A percentile compares a stretch with the other conserved stretches of the same genome.
Evolutionary conservation across 35 echinoderm and acorn worm species (phyloP).

Genomic region (Eucidaris tribuloides): DNA sequence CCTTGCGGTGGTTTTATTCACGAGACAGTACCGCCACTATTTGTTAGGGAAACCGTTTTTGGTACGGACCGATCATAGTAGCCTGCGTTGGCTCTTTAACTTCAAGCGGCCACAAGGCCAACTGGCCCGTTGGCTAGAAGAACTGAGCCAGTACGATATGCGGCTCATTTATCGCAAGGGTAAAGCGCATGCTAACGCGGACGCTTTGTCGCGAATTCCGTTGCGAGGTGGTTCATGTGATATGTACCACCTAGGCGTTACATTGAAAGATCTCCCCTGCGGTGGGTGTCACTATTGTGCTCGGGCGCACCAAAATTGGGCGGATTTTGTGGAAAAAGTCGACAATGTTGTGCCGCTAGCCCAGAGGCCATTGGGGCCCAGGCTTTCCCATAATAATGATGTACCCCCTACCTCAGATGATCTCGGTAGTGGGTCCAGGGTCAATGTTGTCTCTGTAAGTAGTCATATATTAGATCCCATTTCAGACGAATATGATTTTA

Average conservation of each 20-base stretch:
- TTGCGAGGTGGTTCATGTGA: neutral
- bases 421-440: too few species aligned
- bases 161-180: slow-evolving; percentile 29
- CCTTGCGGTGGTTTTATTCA: slow-evolving; percentile 24
- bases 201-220: slow-evolving; percentile 26
- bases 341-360: slow-evolving; percentile 51
- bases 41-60: slow-evolving; percentile 21
- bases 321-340: slow-evolving; percentile 15
- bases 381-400: too few species aligned
- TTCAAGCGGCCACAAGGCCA: slow-evolving; percentile 45
- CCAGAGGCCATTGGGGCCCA: too few species aligned
- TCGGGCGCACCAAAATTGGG: slow-evolving; percentile 43
- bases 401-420: neutral
- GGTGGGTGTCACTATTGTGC: slow-evolving; percentile 41
- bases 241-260: neutral
- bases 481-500: too few species aligned
- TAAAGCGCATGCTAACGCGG: slow-evolving; percentile 25
- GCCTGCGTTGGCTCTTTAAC: slow-evolving; percentile 39
- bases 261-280: slow-evolving; percentile 33
- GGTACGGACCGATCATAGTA: slow-evolving; percentile 46
- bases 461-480: too few species aligned
- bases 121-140: slow-evolving; percentile 45
- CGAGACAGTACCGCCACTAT: slow-evolving; percentile 46
- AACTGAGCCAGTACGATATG: slow-evolving; percentile 44
- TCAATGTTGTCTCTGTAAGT: too few species aligned